Conservation (phyloP, 2,113 vertebrate species). For the Vicugna pacos region DNA sequence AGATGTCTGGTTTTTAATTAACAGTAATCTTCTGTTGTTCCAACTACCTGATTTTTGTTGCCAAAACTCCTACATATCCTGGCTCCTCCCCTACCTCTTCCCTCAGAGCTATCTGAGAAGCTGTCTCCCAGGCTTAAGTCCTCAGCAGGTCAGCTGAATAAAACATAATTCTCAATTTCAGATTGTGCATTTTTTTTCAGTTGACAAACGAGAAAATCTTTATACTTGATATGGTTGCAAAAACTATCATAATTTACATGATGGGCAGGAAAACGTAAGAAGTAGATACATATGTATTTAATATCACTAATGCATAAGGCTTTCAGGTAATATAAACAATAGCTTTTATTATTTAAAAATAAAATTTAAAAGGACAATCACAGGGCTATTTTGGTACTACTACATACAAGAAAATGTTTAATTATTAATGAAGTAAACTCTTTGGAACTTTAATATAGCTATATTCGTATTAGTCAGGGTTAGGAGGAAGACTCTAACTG, state of each 20-base stretch:
- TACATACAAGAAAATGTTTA: background rate
- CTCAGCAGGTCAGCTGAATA: background rate
- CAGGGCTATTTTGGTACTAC: background rate
- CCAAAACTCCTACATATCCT: background rate
- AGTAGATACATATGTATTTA: background rate
- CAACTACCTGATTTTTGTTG: background rate
- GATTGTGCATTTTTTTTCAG: background rate
- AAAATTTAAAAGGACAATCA: background rate
- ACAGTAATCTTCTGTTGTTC: background rate
- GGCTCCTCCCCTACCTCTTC: background rate
- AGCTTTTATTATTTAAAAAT: background rate
- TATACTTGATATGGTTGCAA: background rate
- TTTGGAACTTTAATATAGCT: background rate
- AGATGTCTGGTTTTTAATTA: background rate
- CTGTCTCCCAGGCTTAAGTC: background rate
- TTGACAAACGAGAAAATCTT: background rate
- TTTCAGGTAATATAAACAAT: background rate
- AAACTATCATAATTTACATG: background rate
- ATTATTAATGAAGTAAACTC: background rate
- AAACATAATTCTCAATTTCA: background rate
- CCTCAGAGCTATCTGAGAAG: background rate
- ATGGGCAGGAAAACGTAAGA: background rate
- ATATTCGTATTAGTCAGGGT: background rate
- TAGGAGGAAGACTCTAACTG: background rate
- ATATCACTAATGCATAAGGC: background rate